Base-by-base conservation (phyloP, 2,888 invertebrate species). In the Cerastis rubricosa region DNA sequence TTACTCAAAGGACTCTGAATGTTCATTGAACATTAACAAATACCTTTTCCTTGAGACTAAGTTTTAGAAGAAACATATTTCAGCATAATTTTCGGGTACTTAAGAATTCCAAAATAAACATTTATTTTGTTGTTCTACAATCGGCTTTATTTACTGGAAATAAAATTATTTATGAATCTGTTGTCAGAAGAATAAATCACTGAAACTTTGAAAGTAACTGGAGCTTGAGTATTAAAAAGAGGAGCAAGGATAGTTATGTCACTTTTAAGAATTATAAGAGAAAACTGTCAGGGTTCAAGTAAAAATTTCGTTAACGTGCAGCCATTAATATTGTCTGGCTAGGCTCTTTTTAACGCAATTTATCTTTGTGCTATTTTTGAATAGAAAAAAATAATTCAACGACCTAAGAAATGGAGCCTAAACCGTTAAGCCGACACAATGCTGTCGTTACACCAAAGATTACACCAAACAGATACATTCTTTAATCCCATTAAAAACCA, bases 121-220 rank as follows among this genome's bases (percentile, higher is more conserved):
- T 61, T 73, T 59, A 17, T 61, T n/a, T 49, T 61, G 40, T 64
- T 73, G 22, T 83, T 61, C n/a, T 64, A 51, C 67, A 49, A 74
- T 71, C 51, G 63, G 51, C 57, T 83, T 72, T 45, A 35, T 57
- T 61, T 65, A 29, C 29, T 67, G 17, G 19, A 67, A 80, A 73
- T 47, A 43, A 19, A 57, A 25, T 51, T 59, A 81, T 69, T 74
- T 80, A 47, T 64, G 57, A 35, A 51, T 57, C 35, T 67, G 25
- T 81, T 65, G 54, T 29, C n/a, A 40, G 35, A 11, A 11, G 45
- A 59, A 65, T 49, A 4, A n/a, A 51, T 61, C 6, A 40, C 1
- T n/a, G 7, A 4, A 61, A 47, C 61, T 29, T 54, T 47, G 66
- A 40, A 43, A 74, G 40, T 73, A 54, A 61, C 40, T 22, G 17